A percentile compares a stretch with the other conserved stretches of the same genome.
Conservation (phyloP, 2,888 invertebrate genomes). For the Macrosoma leucophasiata region DNA sequence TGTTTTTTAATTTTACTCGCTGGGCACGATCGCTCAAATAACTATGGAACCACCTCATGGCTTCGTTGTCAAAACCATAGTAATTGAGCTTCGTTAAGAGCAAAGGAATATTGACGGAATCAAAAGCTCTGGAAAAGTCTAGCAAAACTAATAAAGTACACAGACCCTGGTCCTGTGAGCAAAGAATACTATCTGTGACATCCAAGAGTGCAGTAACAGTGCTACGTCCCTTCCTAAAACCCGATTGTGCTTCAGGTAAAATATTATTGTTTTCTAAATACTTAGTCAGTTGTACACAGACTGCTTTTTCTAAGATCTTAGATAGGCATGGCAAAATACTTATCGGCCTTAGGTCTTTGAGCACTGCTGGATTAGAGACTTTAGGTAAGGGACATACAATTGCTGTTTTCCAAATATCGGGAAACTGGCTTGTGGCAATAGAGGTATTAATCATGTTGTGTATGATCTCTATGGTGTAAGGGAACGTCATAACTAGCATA, state of each 20-base stretch:
- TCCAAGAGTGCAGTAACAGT: background rate
- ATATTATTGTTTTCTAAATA: slow-evolving; percentile 3
- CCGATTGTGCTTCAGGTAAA: background rate
- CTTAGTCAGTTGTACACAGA: slow-evolving; percentile 16
- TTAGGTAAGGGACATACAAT: slow-evolving; percentile 20
- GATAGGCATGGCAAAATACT: no score
- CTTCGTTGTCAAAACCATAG: slow-evolving; percentile 1
- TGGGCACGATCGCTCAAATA: background rate
- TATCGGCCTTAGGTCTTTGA: slow-evolving; percentile 24
- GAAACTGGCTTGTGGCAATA: slow-evolving; percentile 8
- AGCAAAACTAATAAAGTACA: background rate
- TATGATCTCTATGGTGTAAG: slow-evolving; percentile 5
- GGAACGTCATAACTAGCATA: slow-evolving; percentile 12
- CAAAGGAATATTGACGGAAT: background rate
- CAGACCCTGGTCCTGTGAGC: background rate
- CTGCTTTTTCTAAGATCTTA: slow-evolving; percentile 17
- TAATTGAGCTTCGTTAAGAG: background rate
- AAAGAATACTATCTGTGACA: background rate
- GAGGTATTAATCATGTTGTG: slow-evolving; percentile 11
- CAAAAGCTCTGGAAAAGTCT: slow-evolving; percentile 2
- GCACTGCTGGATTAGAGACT: slow-evolving; percentile 5
- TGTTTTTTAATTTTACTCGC: background rate
- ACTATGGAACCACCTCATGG: slow-evolving; percentile 1
- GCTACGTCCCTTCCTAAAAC: background rate
- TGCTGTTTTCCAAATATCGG: slow-evolving; percentile 16